phyloP scores from a whole-genome alignment of 2,888 invertebrate species.

The Mesopsocus fuscifrons region DNA sequence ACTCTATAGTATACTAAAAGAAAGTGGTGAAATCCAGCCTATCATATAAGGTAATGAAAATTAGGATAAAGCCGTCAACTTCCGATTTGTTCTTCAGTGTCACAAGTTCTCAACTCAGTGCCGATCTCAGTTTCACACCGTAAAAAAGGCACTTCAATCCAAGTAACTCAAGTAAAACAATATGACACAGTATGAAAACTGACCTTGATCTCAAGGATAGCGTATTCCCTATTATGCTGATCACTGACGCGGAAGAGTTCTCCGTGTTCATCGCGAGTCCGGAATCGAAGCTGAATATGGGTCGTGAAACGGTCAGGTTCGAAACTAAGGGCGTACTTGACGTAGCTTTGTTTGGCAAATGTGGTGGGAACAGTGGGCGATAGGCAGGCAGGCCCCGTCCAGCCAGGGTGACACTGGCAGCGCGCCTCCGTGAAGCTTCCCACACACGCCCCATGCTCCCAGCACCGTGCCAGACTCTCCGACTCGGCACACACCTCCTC shows the following conservation, averaged over 20 bases:
- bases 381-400: conserved; percentile 78
- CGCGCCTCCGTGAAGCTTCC: conserved; percentile 75
- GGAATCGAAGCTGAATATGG: conserved; percentile 80
- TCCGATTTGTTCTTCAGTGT: no score
- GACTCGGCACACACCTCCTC: conserved; percentile 82
- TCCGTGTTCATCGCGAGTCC: conserved; percentile 83
- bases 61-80: no score
- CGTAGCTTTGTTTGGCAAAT: conserved; percentile 84
- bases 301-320: conserved; percentile 85
- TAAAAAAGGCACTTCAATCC: no score
- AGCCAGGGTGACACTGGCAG: conserved; percentile 91
- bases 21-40: no score
- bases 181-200: no score
- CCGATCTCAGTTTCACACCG: no score
- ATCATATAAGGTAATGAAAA: no score
- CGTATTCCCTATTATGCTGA: conserved; percentile 86
- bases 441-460: conserved; percentile 88
- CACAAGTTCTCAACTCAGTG: no score
- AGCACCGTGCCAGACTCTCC: conserved; percentile 67
- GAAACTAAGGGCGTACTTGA: conserved; percentile 90
- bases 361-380: conserved; percentile 76
- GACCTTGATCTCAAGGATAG: conserved; percentile 49
- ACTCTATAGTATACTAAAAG: no score
- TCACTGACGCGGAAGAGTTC: conserved; percentile 87
- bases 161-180: no score